Percentiles rank a stretch among this genome's conserved stretches.
Evolutionary conservation across 2,797 vertebrate genomes (phyloP).

Genomic region (Borostomias antarcticus): DNA sequence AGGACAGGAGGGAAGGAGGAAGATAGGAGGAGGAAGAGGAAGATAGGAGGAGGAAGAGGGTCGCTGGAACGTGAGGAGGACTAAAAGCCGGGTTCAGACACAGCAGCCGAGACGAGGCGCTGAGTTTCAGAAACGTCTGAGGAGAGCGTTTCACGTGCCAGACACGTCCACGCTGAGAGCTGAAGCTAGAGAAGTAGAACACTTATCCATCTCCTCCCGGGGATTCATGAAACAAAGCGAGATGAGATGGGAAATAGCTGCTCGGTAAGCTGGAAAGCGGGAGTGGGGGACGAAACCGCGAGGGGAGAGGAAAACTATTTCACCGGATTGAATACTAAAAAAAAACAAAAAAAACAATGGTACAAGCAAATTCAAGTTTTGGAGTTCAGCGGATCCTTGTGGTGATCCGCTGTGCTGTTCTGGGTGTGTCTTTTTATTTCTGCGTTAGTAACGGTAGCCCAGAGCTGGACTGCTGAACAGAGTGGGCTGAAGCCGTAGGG

Average conservation of each 20-base stretch:
- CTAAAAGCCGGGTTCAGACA: constrained; percentile 58
- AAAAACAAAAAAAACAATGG: constrained; percentile 37
- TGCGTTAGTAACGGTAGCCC: constrained; percentile 65
- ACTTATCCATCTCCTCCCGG: too few relatives aligned
- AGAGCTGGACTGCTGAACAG: constrained; percentile 45
- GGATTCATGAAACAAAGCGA: too few relatives aligned
- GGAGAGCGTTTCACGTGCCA: too few relatives aligned
- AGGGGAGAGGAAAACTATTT: constrained; percentile 30
- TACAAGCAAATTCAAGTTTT: constrained; percentile 48
- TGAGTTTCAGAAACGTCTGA: too few relatives aligned
- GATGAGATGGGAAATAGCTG: too few relatives aligned
- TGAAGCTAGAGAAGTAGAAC: too few relatives aligned
- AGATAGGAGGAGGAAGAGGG: not conserved
- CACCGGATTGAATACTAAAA: constrained; percentile 48
- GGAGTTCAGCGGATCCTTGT: constrained; percentile 42
- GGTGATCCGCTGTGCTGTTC: constrained; percentile 37
- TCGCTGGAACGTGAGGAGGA: constrained; percentile 38
- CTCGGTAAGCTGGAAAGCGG: too few relatives aligned
- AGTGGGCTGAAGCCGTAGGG: not conserved
- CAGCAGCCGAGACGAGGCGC: too few relatives aligned
- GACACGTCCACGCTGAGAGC: too few relatives aligned
- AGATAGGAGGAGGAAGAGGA: not conserved
- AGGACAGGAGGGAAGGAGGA: not conserved
- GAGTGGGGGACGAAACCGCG: not conserved
- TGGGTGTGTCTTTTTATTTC: constrained; percentile 60